These are phyloP conservation scores for Zaprionus camerounensis DNA, from an alignment of 1,140 invertebrate genomes.

Conservation along the genomic window DNA sequence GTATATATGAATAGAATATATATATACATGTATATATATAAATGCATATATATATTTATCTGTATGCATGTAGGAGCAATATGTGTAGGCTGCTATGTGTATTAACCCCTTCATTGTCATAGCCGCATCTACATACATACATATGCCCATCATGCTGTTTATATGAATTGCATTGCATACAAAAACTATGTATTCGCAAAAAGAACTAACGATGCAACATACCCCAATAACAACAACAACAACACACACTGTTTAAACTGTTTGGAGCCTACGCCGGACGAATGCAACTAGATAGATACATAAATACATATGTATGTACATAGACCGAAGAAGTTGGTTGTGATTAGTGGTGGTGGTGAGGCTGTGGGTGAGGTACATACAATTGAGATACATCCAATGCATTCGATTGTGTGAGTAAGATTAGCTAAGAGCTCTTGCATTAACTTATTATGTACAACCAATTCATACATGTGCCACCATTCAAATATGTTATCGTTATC, in stretches of 20 bases:
- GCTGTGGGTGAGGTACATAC: too few relatives aligned
- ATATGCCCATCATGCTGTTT: neutral
- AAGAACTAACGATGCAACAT: neutral
- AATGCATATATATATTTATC: neutral
- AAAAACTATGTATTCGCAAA: neutral
- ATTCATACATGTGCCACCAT: too few relatives aligned
- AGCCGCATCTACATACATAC: neutral
- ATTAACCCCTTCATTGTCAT: neutral
- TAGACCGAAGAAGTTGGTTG: neutral
- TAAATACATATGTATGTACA: neutral
- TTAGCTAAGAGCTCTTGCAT: neutral
- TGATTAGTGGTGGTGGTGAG: too few relatives aligned
- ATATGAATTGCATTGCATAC: neutral
- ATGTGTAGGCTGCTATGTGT: neutral
- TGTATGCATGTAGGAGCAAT: neutral
- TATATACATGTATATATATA: neutral
- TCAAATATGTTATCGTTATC: too few relatives aligned
- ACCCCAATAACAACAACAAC: conserved; percentile 6
- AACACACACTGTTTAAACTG: conserved; percentile 6
- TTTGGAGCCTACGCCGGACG: conserved; percentile 9
- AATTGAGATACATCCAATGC: neutral
- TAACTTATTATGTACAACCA: neutral
- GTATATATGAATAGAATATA: neutral
- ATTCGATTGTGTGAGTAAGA: neutral
- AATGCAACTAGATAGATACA: neutral